Percentiles rank a stretch among this genome's conserved stretches.
phyloP scores from a whole-genome alignment of 2,888 invertebrate species.

The Drosophila ezoana region DNA sequence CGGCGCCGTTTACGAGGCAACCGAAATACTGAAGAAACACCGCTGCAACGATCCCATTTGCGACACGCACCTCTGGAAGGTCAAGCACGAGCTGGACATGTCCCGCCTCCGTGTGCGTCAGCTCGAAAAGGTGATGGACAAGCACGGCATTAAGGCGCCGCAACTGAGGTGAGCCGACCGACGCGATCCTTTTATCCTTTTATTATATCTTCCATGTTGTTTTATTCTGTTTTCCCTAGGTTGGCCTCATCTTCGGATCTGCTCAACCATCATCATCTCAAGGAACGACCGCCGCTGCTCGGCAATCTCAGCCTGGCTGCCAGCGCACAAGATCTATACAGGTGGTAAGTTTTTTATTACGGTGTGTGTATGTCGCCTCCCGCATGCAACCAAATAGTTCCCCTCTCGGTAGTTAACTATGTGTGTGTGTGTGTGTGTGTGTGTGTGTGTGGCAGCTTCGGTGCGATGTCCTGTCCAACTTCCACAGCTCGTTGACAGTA shows the following conservation, averaged over 20 bases:
- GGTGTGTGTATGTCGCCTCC: conserved; percentile 26
- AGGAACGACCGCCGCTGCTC: conserved; percentile 86
- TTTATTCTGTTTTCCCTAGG: conserved; percentile 71
- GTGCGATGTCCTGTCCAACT: neutral
- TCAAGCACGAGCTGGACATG: conserved; percentile 95
- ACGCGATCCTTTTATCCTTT: too few species aligned
- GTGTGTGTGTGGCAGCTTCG: neutral
- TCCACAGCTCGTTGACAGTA: conserved; percentile 27
- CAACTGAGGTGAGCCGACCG: conserved; percentile 86
- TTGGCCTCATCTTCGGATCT: conserved; percentile 88
- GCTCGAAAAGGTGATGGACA: conserved; percentile 93
- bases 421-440: conserved; percentile 8
- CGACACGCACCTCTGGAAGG: conserved; percentile 95
- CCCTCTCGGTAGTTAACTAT: neutral
- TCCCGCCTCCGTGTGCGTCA: conserved; percentile 93
- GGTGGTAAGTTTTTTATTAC: conserved; percentile 84
- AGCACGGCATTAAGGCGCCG: conserved; percentile 92
- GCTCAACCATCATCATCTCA: conserved; percentile 86
- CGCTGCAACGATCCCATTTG: conserved; percentile 92
- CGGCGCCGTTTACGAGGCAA: conserved; percentile 92
- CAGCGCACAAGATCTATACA: conserved; percentile 86
- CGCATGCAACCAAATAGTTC: conserved; percentile 11
- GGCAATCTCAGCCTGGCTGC: conserved; percentile 85
- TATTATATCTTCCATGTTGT: too few species aligned
- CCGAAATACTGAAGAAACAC: conserved; percentile 90